A percentile compares a stretch with the other conserved stretches of the same genome.
Conservation (phyloP, 2,113 vertebrate species). For the Microcebus griseorufus region DNA sequence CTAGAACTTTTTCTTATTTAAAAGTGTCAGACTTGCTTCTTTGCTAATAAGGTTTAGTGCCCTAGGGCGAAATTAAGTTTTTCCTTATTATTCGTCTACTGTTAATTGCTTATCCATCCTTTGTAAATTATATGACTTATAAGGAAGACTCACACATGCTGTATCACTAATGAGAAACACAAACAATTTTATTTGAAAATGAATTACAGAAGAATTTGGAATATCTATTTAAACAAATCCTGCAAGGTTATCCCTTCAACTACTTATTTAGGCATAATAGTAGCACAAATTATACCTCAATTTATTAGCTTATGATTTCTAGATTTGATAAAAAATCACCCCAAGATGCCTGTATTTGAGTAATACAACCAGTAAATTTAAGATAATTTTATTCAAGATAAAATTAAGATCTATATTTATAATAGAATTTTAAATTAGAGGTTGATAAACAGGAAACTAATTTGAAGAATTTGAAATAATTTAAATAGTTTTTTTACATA, state of each 20-base stretch:
- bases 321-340: neutral
- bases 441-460: neutral
- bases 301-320: neutral
- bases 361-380: neutral
- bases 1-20: conserved; percentile 19
- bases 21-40: conserved; percentile 59
- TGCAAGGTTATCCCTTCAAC: neutral
- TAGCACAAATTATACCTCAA: neutral
- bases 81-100: conserved; percentile 45
- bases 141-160: neutral
- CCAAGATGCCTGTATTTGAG: neutral
- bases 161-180: neutral
- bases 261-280: neutral
- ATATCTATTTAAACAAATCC: neutral
- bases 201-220: neutral
- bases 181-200: neutral
- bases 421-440: neutral
- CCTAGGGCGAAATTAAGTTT: conserved; percentile 68
- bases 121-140: conserved; percentile 47
- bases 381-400: neutral
- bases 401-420: neutral
- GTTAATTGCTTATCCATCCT: conserved; percentile 55
- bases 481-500: neutral
- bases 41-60: conserved; percentile 69
- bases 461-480: neutral